A percentile compares a stretch with the other conserved stretches of the same genome.
These are phyloP conservation scores for Apostichopus californicus DNA, from an alignment of 35 echinoderm and acorn worm genomes.

Conservation along the genomic window DNA sequence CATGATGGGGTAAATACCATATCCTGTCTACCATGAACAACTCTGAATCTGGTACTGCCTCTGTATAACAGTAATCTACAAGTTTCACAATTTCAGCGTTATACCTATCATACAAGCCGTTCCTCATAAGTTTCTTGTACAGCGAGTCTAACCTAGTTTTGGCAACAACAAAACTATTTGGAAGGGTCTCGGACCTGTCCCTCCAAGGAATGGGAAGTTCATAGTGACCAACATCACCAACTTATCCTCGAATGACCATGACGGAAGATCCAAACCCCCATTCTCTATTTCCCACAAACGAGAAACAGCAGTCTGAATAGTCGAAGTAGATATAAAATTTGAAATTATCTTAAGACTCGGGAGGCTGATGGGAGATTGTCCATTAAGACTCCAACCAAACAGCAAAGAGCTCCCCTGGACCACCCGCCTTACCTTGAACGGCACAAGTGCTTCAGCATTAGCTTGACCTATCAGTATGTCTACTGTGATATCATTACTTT, in stretches of 20 bases:
- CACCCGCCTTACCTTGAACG: conserved; percentile 44
- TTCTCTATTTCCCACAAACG: no score
- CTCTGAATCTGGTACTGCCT: background rate
- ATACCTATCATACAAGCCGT: background rate
- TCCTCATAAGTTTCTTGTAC: background rate
- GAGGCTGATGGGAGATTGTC: no score
- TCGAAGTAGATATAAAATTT: background rate
- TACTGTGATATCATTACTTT: background rate
- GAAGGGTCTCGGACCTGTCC: no score
- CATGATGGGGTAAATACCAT: no score
- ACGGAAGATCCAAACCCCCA: no score
- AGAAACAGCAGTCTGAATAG: no score
- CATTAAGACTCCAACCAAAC: conserved; percentile 53
- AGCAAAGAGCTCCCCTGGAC: conserved; percentile 48
- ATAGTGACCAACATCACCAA: no score
- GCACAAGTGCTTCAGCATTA: conserved; percentile 53
- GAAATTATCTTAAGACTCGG: background rate
- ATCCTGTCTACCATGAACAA: no score
- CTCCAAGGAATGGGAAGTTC: no score
- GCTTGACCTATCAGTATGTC: conserved; percentile 56
- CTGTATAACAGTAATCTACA: conserved; percentile 42
- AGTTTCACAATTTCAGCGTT: background rate
- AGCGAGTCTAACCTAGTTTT: background rate
- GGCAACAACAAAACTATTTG: background rate
- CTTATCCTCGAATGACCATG: no score